Evolutionary conservation across 2,797 vertebrate species (phyloP), one percentile per base, ranked within the genome.

Genomic region (Taenioides sp.): DNA sequence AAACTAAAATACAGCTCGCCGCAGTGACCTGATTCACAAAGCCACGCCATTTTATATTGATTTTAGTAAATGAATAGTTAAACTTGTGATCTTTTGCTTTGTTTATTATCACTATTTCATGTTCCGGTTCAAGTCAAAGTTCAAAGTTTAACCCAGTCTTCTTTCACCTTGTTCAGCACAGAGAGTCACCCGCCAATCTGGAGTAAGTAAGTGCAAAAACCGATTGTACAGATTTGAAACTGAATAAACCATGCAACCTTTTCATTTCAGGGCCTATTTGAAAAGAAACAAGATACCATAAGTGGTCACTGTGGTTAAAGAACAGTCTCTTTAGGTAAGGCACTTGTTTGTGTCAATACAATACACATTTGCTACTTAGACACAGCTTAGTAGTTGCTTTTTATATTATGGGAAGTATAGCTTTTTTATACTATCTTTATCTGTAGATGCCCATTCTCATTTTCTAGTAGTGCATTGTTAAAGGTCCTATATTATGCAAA

Each of bases 251-350:
- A n/a, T 54, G 49, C 47, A 52, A 54, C 25, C 65, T 66, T 66
- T 66, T 66, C 7, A 31, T 66, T 66, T 52, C 16, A 25, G 31
- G 65, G 79, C 75, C 71, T 70, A 0, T 70, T 70, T 2, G 63
- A 57, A 34, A 78, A 69, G 79, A 75, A 74, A 52, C 72, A 69
- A 49, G 79, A 34, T 70, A 84, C 80, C 20, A 68, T n/a, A 60
- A 85, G 73, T 73, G 60, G 83, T 70, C 75, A 71, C 2, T 50
- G 73, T 55, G 77, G 76, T 76, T 71, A 75, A 40, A 70, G 40
- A 71, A 27, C 61, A 27, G 0, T 78, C 66, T 81, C 76, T 78
- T 74, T 70, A 75, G 86, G 88, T 91, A 78, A 85, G 77, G 77
- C 2, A 2, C 27, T 61, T 10, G 43, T 62, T 68, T 50, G 14